Evolutionary conservation across 1,140 invertebrate genomes (phyloP), one percentile per base, ranked within the genome.

Genomic region (Solenopsis invicta): DNA sequence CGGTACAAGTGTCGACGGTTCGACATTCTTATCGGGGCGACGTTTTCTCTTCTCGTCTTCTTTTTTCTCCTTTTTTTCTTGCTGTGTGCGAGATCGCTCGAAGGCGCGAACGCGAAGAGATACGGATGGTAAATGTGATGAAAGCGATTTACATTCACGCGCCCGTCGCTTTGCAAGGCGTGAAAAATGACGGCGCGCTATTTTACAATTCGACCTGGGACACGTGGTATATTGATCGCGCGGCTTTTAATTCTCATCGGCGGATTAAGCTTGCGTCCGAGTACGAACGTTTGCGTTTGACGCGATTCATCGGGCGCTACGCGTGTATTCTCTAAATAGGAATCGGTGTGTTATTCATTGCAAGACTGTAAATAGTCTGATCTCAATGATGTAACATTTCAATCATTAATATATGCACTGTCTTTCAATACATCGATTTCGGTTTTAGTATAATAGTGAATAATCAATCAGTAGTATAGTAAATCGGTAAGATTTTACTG

Each of bases 141-240:
- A 85, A 52, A 41, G 59, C 72, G 72, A 78, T 78, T 78, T 78
- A 24, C 24, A 85, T 78, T 85, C 61, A 54, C 24, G 71, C 13
- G 54, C n/a, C 45, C 34, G 45, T 84, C 56, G 48, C 48, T 78
- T 52, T 37, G 74, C 24, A 45, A 48, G 34, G 52, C n/a, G 62
- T 78, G 75, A 85, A 85, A 78, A 85, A 85, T 78, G 61, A 78
- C 74, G 45, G 16, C 29, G 37, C 9, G 48, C 62, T 18, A 29
- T 34, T 85, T 34, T 48, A 54, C 48, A 78, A 85, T 66, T 34
- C 54, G 67, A 64, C 45, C 34, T 2, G 13, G 10, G 24, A 34
- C 48, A 4, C 3, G 29, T 2, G 24, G 9, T 18, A 61, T 66
- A 85, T 62, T 52, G 56, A 76, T 85, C 71, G 82, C 37, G 13